A percentile compares a stretch with the other conserved stretches of the same genome.
These are phyloP conservation scores for Germaria angustata DNA, from an alignment of 2,888 invertebrate genomes.

Conservation along the genomic window DNA sequence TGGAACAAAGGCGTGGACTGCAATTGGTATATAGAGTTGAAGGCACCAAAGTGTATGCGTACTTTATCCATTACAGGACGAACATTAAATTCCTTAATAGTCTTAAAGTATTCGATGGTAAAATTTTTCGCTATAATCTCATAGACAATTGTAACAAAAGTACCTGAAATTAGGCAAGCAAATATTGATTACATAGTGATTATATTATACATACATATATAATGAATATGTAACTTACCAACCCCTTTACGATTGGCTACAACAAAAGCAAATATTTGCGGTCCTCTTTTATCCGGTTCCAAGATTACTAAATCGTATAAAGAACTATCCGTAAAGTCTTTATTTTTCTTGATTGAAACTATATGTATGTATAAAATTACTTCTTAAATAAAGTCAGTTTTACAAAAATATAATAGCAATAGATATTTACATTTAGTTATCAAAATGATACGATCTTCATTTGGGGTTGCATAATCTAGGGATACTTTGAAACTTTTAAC, in stretches of 20 bases:
- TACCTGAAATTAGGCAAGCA: constrained; percentile 44
- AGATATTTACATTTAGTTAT: constrained; percentile 71
- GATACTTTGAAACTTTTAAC: constrained; percentile 66
- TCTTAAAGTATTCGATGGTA: constrained; percentile 59
- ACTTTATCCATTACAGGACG: constrained; percentile 75
- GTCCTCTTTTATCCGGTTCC: constrained; percentile 55
- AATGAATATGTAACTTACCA: constrained; percentile 62
- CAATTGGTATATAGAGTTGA: constrained; percentile 84
- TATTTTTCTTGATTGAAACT: constrained; percentile 32
- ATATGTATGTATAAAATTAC: background rate
- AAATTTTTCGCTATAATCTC: constrained; percentile 69
- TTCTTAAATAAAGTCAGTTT: background rate
- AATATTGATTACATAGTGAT: background rate
- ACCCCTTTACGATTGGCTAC: constrained; percentile 58
- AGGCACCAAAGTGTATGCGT: constrained; percentile 81
- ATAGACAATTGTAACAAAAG: constrained; percentile 67
- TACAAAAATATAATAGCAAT: background rate
- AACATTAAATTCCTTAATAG: constrained; percentile 68
- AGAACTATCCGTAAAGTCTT: constrained; percentile 14
- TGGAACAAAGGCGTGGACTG: constrained; percentile 82
- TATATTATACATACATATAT: background rate
- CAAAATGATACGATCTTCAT: constrained; percentile 69
- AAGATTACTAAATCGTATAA: constrained; percentile 71
- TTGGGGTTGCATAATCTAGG: constrained; percentile 64
- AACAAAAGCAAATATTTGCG: constrained; percentile 70